phyloP scores from a whole-genome alignment of 2,888 invertebrate genomes.

The Erebia ligea region DNA sequence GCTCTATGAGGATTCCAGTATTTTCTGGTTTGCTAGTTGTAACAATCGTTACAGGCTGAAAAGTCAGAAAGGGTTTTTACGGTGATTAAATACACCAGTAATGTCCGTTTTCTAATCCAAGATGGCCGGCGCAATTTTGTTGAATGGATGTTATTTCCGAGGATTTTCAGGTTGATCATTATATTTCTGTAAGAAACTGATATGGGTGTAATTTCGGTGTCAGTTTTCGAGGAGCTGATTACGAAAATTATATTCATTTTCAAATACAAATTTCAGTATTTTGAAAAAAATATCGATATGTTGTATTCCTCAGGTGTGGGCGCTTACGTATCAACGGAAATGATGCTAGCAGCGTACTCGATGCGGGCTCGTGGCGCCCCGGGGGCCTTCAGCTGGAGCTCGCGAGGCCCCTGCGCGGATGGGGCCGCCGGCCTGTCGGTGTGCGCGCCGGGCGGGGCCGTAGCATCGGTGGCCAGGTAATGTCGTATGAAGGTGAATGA shows the following conservation, averaged over 20 bases:
- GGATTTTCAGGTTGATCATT: too few relatives aligned
- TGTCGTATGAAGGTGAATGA: background rate
- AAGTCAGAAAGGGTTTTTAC: too few relatives aligned
- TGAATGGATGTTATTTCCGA: too few relatives aligned
- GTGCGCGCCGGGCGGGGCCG: slow-evolving; percentile 97
- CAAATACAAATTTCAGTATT: too few relatives aligned
- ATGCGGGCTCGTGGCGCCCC: slow-evolving; percentile 92
- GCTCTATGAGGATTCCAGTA: too few relatives aligned
- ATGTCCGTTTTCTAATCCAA: too few relatives aligned
- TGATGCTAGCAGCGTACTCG: slow-evolving; percentile 98
- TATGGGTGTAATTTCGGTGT: background rate
- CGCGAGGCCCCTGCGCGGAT: slow-evolving; percentile 93
- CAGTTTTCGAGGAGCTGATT: background rate
- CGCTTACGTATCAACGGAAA: slow-evolving; percentile 98
- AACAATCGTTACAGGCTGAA: too few relatives aligned
- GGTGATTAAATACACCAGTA: too few relatives aligned
- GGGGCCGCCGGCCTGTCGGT: slow-evolving; percentile 94
- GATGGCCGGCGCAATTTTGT: too few relatives aligned
- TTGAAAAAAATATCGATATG: background rate
- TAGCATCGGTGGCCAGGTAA: slow-evolving; percentile 93
- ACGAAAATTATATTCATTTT: too few relatives aligned
- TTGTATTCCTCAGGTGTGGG: slow-evolving; percentile 87
- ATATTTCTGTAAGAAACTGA: too few relatives aligned
- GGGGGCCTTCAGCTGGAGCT: slow-evolving; percentile 96
- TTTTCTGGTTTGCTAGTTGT: too few relatives aligned